Percentiles rank a stretch among this genome's conserved stretches.
Evolutionary conservation across 1,140 invertebrate species (phyloP).

Genomic region (Drosophila kanapiae): DNA sequence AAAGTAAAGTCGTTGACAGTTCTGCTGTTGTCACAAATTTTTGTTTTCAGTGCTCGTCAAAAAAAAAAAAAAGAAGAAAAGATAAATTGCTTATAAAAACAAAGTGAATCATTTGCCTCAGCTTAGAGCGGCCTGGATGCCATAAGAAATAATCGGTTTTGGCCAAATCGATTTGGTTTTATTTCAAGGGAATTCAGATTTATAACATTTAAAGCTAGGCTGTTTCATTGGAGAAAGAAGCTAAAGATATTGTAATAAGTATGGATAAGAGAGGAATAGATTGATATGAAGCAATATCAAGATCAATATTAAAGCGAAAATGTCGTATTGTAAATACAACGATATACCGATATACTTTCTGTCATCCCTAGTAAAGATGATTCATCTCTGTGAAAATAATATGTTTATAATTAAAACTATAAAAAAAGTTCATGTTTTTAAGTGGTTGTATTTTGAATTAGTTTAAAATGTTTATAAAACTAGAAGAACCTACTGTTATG

Average conservation of each 20-base stretch:
- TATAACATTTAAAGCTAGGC: background rate
- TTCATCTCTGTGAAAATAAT: background rate
- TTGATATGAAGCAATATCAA: too few relatives aligned
- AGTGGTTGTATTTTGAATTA: background rate
- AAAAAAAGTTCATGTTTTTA: background rate
- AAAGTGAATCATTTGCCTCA: slow-evolving; percentile 45
- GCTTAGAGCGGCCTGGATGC: background rate
- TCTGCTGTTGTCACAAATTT: slow-evolving; percentile 39
- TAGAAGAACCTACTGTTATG: background rate
- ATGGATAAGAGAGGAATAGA: background rate
- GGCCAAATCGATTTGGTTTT: slow-evolving; percentile 15
- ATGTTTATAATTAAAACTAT: background rate
- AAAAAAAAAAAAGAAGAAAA: slow-evolving; percentile 10
- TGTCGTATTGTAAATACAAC: too few relatives aligned
- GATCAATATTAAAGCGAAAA: too few relatives aligned
- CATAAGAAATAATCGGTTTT: background rate
- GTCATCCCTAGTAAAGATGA: too few relatives aligned
- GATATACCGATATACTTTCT: too few relatives aligned
- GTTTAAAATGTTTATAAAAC: background rate
- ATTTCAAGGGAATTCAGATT: slow-evolving; percentile 3
- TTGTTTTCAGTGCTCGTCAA: slow-evolving; percentile 24
- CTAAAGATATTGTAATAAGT: background rate
- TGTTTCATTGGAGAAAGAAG: background rate
- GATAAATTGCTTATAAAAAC: slow-evolving; percentile 56
- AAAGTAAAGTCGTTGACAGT: slow-evolving; percentile 47